Evolutionary conservation across 2,888 invertebrate species (phyloP).

Genomic region (Ellobium chinense): DNA sequence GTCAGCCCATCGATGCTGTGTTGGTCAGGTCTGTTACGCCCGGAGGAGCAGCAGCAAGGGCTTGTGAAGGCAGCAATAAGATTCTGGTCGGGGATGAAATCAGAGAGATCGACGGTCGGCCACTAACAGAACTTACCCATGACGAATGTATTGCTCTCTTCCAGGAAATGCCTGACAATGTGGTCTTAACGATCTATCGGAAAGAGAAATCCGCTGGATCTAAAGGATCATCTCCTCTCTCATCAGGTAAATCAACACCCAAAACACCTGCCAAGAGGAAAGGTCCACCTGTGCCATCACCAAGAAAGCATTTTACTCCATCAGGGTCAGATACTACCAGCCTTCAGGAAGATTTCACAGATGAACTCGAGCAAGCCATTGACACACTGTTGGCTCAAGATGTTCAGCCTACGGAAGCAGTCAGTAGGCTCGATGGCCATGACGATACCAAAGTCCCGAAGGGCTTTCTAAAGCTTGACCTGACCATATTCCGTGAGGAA

Average conservation of each 20-base stretch:
- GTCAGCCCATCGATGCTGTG: conserved; percentile 88
- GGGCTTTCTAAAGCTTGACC: conserved; percentile 59
- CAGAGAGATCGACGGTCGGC: conserved; percentile 89
- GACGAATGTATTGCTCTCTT: conserved; percentile 94
- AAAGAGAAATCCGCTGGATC: not conserved
- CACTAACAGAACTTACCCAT: conserved; percentile 88
- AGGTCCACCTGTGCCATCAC: not conserved
- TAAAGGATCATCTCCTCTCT: not conserved
- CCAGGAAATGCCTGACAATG: conserved; percentile 85
- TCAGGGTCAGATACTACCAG: not conserved
- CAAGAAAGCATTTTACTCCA: not conserved
- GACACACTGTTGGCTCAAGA: not conserved
- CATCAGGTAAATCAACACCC: no score
- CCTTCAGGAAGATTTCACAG: not conserved
- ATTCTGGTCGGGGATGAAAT: conserved; percentile 94
- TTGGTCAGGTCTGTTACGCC: conserved; percentile 82
- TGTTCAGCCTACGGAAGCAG: not conserved
- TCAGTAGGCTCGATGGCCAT: no score
- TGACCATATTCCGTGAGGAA: conserved; percentile 61
- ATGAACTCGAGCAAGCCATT: not conserved
- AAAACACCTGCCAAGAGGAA: not conserved
- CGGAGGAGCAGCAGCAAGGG: conserved; percentile 72
- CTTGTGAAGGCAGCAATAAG: conserved; percentile 65
- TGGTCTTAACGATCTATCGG: conserved; percentile 63
- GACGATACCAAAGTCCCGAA: conserved; percentile 45